Base-by-base conservation (phyloP, 2,888 invertebrate species). In the Scaptomyza reducta region DNA sequence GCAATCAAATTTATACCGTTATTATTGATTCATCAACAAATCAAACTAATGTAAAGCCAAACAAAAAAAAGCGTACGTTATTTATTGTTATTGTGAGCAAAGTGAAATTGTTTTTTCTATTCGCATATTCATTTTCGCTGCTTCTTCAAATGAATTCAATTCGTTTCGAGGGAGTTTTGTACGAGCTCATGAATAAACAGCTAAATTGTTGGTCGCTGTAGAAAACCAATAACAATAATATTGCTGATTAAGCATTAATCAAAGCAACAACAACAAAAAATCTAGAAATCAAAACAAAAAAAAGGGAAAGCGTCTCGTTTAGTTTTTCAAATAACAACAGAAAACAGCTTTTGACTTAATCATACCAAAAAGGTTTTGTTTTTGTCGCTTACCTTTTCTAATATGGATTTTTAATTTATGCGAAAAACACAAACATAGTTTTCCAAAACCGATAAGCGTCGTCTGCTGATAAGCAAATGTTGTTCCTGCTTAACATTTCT, bases 231-330 rank as follows among this genome's bases (percentile, higher is more conserved):
- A 83, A 83, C 82, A 83, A 83, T 86, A 77, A 88, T 80, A 80
- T 66, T 79, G 84, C 74, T 85, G 84, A 88, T 88, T 88, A 88
- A 77, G 88, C 87, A 85, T 85, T 81, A 88, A 88, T 85, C 84
- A 87, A 78, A 76, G 85, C 66, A 47, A 42, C 55, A 65, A 53
- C 62, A 65, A 53, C 27, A 49, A 54, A 47, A 40, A 16, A 7
- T 3, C 1, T 13, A 46, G 4, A 33, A 35, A n/a, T 6, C 38
- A 33, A 42, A 25, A 47, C 64, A 0, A 11, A 16, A 49, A 70
- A 74, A 78, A 84, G 87, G 85, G 88, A 88, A 84, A 88, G 88
- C 81, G 67, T 59, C 59, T 53, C 53, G 47, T 64, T 49, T 6
- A 10, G 22, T 6, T 46, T 60, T 60, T 51, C 29, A 25, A 29